A percentile compares a stretch with the other conserved stretches of the same genome.
Conservation (phyloP, 35 echinoderm and acorn worm species). For the Ptychodera flava region DNA sequence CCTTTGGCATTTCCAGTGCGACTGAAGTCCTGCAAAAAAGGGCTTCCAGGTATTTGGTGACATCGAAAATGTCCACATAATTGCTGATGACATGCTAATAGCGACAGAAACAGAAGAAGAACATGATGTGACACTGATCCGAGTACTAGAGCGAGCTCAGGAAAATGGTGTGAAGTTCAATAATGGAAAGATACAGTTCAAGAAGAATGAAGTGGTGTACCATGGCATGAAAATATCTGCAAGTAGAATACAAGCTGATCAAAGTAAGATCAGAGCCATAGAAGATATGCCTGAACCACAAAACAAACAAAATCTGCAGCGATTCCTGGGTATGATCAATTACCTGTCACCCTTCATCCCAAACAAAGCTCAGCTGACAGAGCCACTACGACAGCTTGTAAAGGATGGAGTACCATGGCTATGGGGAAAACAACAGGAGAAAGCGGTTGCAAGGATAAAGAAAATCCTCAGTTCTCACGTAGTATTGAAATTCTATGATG, state of each 20-base stretch:
- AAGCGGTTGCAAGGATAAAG: constrained; percentile 4
- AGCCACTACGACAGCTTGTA: constrained; percentile 7
- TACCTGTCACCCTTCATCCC: constrained; percentile 44
- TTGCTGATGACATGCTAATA: constrained; percentile 30
- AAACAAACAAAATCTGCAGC: constrained; percentile 49
- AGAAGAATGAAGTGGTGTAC: no score
- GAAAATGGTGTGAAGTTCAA: constrained; percentile 36
- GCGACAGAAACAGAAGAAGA: no score
- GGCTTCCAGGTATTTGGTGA: constrained; percentile 22
- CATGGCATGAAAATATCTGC: no score
- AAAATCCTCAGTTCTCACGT: constrained; percentile 1
- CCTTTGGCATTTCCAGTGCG: constrained; percentile 17
- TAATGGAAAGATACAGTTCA: constrained; percentile 35
- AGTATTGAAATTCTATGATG: constrained; percentile 47
- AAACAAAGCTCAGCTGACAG: constrained; percentile 33
- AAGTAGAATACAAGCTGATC: constrained; percentile 21
- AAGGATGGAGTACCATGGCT: constrained; percentile 8
- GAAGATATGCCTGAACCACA: constrained; percentile 48
- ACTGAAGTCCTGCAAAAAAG: constrained; percentile 19
- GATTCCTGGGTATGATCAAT: constrained; percentile 42
- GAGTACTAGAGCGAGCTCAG: constrained; percentile 7
- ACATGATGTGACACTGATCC: constrained; percentile 38
- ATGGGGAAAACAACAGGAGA: constrained; percentile 19
- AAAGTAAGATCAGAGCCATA: constrained; percentile 24
- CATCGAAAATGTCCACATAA: constrained; percentile 4